Base-by-base conservation (phyloP, 1,140 invertebrate species). In the Cotesia typhae region DNA sequence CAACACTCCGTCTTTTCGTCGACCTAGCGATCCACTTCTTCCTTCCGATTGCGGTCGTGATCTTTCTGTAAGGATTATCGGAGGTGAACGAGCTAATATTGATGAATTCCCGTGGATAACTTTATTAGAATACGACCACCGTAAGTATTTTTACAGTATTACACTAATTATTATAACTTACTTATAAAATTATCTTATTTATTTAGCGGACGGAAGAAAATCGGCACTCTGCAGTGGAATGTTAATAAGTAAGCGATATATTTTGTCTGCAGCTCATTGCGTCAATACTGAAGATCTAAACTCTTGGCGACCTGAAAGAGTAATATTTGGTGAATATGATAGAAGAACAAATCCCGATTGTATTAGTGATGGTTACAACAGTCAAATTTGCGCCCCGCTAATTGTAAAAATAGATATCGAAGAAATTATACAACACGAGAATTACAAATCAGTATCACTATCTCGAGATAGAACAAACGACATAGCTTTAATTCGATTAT, bases 181-280 rank as follows among this genome's bases (percentile, higher is more conserved):
- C 28, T 47, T 28, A 38, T 57, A 66, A 12, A 17, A n/a, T 61
- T 69, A 36, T 57, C 55, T 64, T 71, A 35, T 76, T 75, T 28
- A 55, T 6, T 47, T 6, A 87, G 85, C 82, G 20, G 84, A 67
- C n/a, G 81, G 84, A n/a, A 80, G 59, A 35, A 78, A 81, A 0
- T 86, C 86, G 7, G 83, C 86, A 12, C 28, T 28, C 28, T 95
- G 94, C 79, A 93, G 93, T 0, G 93, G 92, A 2, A 90, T 90
- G 1, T 81, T 95, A 2, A 89, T 95, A 37, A 90, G 88, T 55
- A 81, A 87, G 4, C 85, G 89, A 2, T 93, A 93, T 83, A 86
- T 94, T 0, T 59, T 93, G 1, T 96, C 96, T 0, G 96, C 96
- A 0, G 94, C 93, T 0, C 96, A 98, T 82, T 98, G 96, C 77